Conservation (phyloP, 2,797 vertebrate species). For the Amblyraja radiata region DNA sequence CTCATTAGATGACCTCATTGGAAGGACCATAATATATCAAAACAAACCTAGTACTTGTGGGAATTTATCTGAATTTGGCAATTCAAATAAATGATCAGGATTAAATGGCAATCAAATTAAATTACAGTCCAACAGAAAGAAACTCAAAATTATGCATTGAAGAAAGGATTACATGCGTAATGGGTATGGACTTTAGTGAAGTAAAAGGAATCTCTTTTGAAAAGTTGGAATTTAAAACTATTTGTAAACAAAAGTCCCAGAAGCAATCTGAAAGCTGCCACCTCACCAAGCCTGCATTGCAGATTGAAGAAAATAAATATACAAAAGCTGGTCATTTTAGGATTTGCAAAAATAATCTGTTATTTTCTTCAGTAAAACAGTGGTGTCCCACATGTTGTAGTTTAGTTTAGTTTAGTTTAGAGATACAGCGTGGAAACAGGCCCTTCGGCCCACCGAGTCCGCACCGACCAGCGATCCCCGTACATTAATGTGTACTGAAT, state of each 20-base stretch:
- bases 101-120: background rate
- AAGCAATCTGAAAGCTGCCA: background rate
- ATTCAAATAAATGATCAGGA: background rate
- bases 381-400: background rate
- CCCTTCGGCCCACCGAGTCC: too few relatives aligned
- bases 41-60: background rate
- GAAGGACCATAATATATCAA: background rate
- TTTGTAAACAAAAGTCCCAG: background rate
- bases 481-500: too few relatives aligned
- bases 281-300: background rate
- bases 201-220: background rate
- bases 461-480: too few relatives aligned
- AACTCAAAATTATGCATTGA: background rate
- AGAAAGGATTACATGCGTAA: background rate
- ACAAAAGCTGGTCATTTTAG: background rate
- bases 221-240: constrained; percentile 1
- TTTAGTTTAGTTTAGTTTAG: background rate
- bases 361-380: background rate
- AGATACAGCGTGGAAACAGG: too few relatives aligned
- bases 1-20: background rate
- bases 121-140: background rate
- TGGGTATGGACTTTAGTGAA: background rate
- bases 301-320: background rate
- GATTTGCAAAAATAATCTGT: background rate
- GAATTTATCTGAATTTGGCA: background rate